Evolutionary conservation across 2,888 invertebrate genomes (phyloP), one percentile per base, ranked within the genome.

Genomic region (Crematogaster levior): DNA sequence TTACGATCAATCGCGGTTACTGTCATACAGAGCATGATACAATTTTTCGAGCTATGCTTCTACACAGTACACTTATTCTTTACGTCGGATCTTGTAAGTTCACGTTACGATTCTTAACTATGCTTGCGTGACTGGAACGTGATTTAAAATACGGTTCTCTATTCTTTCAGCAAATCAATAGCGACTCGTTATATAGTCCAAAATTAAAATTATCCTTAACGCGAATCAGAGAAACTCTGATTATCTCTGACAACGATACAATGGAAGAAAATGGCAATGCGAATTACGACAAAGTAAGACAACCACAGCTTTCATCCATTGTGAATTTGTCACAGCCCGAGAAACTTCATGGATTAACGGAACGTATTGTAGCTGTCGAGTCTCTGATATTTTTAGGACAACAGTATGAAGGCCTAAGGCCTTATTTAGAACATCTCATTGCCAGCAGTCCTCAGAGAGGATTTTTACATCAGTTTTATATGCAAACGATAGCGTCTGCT

Each of bases 21-120:
- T 94, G 98, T 99, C 3, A 97, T 98, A n/a, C 96, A 97, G 92
- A 97, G 97, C 83, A 97, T 99, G 97, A 97, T 98, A 87, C 98
- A 99, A 92, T 95, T 99, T 27, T 98, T 98, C 94, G 99, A 99
- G 92, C 98, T 98, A 93, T 99, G 99, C 94, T 96, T 98, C 79
- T 98, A 97, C 93, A 96, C 98, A 0, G 98, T 98, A 0, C 97
- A 98, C 94, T 95, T 96, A 51, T 98, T 98, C 92, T 99, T 99
- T 93, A 97, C 97, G 0, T 96, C 96, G 0, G 97, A 97, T 94
- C 95, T 97, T 85, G 97, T 96, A 92, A 95, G 95, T 94, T 86
- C 24, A 53, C 15, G 15, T 60, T 40, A 61, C 18, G 2, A 65
- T 77, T 43, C 9, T 46, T 12, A 37, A 75, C 30, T 51, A 95